Percentiles rank a stretch among this genome's conserved stretches.
Evolutionary conservation across 1,140 invertebrate species (phyloP).

Genomic region (Bombus cullumanus): DNA sequence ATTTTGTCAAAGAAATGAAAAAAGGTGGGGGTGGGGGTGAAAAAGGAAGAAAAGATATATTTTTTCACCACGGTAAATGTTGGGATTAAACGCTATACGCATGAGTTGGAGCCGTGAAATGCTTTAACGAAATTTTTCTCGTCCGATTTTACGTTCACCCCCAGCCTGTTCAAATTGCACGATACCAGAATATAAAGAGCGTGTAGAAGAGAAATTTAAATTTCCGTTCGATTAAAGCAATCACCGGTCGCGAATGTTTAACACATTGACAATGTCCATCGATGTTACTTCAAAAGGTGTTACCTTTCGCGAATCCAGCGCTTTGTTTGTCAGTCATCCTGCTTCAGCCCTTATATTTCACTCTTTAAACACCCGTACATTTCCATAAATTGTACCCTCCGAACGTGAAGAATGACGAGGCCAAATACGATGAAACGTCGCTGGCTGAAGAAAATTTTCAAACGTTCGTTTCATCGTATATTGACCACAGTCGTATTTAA

Average conservation of each 20-base stretch:
- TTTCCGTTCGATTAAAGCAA: neutral
- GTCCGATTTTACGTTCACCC: neutral
- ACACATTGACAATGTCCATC: neutral
- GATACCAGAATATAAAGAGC: neutral
- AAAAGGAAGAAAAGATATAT: neutral
- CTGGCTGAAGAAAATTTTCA: too few species aligned
- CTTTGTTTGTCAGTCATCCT: too few species aligned
- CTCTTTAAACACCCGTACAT: too few species aligned
- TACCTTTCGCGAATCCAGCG: neutral
- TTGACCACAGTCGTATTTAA: too few species aligned
- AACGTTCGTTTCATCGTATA: too few species aligned
- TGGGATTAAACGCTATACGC: neutral
- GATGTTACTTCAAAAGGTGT: neutral
- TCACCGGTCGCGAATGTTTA: neutral
- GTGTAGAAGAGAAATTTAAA: neutral
- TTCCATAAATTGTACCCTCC: too few species aligned
- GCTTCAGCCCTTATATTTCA: neutral
- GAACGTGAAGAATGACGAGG: too few species aligned
- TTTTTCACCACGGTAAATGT: neutral
- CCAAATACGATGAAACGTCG: too few species aligned
- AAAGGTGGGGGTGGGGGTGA: rapidly evolving
- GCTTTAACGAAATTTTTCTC: neutral
- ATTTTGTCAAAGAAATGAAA: neutral
- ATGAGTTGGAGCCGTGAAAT: neutral
- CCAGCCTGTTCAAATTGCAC: neutral